A percentile compares a stretch with the other conserved stretches of the same genome.
Conservation (phyloP, 2,113 vertebrate genomes). For the Trematomus loennbergii region DNA sequence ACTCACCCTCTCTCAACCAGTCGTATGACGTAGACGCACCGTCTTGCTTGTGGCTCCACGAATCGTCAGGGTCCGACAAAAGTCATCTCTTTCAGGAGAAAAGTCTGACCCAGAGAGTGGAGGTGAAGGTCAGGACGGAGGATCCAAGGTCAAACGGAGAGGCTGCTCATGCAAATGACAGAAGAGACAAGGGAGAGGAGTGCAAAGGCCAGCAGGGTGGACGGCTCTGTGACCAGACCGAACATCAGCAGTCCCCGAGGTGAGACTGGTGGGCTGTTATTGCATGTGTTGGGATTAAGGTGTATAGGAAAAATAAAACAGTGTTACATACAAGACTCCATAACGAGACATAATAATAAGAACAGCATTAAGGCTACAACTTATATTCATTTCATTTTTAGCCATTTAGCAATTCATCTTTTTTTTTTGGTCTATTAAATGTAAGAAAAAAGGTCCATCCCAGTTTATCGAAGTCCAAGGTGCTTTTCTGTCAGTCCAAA, state of each 20-base stretch:
- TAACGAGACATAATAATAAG: background rate
- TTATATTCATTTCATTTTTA: too few relatives aligned
- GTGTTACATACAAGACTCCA: background rate
- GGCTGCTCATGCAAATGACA: constrained; percentile 75
- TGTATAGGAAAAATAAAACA: too few relatives aligned
- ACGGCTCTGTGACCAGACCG: constrained; percentile 3
- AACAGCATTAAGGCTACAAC: background rate
- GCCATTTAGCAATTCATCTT: too few relatives aligned
- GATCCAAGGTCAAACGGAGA: constrained; percentile 79
- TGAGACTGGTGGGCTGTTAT: constrained; percentile 38
- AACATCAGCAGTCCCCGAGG: constrained; percentile 68
- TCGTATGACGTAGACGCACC: constrained; percentile 80
- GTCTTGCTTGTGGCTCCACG: constrained; percentile 73
- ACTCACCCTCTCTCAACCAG: constrained; percentile 63
- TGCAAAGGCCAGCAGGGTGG: background rate
- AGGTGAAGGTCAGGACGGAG: constrained; percentile 44
- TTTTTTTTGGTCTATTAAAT: too few relatives aligned
- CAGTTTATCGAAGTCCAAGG: too few relatives aligned
- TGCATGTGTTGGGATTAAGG: too few relatives aligned
- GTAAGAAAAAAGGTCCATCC: too few relatives aligned
- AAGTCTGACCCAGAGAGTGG: constrained; percentile 66
- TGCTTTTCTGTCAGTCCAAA: too few relatives aligned
- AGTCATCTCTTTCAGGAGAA: constrained; percentile 29
- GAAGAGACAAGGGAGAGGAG: constrained; percentile 38
- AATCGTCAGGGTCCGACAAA: constrained; percentile 13